Percentiles rank a stretch among this genome's conserved stretches.
phyloP scores from a whole-genome alignment of 2,113 vertebrate species.

The Ia io region DNA sequence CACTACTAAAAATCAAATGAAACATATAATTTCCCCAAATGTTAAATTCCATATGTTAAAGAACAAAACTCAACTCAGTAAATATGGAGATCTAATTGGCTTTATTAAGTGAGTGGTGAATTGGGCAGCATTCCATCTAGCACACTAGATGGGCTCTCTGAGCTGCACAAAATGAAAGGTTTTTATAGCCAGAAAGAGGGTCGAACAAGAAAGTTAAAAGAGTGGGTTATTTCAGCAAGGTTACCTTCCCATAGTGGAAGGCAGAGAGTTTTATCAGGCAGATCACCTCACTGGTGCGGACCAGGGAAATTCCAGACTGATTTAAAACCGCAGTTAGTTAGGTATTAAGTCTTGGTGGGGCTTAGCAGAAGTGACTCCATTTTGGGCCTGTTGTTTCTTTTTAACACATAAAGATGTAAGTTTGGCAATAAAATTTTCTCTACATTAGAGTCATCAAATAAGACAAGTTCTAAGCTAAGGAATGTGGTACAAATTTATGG shows the following conservation, averaged over 20 bases:
- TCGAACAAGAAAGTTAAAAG: neutral
- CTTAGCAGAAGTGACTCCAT: neutral
- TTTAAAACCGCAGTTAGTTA: neutral
- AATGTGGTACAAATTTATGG: neutral
- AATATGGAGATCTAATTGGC: neutral
- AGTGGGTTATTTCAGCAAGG: neutral
- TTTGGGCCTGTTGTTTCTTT: neutral
- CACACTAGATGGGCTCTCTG: neutral
- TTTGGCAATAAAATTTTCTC: neutral
- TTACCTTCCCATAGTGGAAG: neutral
- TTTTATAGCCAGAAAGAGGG: neutral
- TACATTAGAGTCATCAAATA: constrained; percentile 17
- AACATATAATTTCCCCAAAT: neutral
- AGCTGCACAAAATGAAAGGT: neutral
- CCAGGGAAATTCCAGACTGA: neutral
- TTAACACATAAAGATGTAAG: neutral
- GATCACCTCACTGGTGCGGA: neutral
- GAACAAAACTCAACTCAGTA: neutral
- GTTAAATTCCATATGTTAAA: neutral
- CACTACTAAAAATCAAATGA: constrained; percentile 10
- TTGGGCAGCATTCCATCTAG: neutral
- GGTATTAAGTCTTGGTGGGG: neutral
- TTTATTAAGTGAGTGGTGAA: neutral
- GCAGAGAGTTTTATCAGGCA: neutral
- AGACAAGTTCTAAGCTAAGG: constrained; percentile 30